These are phyloP conservation scores for Squalus acanthias DNA, from an alignment of 2,797 vertebrate genomes.

Conservation along the genomic window DNA sequence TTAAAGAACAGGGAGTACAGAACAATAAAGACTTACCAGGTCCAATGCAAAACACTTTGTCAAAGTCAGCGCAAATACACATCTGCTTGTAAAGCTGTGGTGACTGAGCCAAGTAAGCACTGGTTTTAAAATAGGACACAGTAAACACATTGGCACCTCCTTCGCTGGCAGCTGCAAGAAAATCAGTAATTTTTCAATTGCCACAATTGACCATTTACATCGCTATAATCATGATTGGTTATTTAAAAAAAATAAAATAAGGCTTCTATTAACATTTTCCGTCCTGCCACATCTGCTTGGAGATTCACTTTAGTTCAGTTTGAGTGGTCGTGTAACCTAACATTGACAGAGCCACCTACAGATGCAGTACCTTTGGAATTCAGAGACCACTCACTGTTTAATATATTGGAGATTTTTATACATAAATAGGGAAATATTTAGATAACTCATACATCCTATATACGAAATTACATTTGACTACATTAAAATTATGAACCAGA, in stretches of 20 bases:
- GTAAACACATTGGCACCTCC: constrained; percentile 98
- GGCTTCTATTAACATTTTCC: not conserved
- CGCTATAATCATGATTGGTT: not conserved
- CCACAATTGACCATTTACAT: not conserved
- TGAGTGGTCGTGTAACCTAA: not conserved
- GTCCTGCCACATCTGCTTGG: not conserved
- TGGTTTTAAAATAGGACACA: constrained; percentile 97
- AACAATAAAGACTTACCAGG: constrained; percentile 70
- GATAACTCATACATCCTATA: not conserved
- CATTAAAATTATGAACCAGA: not conserved
- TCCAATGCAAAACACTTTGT: constrained; percentile 96
- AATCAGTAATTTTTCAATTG: constrained; percentile 41
- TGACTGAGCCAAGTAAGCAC: constrained; percentile 95
- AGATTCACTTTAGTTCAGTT: not conserved
- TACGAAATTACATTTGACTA: not conserved
- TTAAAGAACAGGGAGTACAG: not conserved
- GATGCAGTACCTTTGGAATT: not conserved
- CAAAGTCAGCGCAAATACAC: constrained; percentile 98
- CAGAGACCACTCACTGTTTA: not conserved
- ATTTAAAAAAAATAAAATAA: not conserved
- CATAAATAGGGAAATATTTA: not conserved
- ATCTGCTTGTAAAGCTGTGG: constrained; percentile 99
- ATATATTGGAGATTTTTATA: not conserved
- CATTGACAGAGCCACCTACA: not conserved
- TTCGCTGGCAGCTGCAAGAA: constrained; percentile 87